Evolutionary conservation across 2,888 invertebrate genomes (phyloP), one percentile per base, ranked within the genome.

Genomic region (Meteorus cinctellus): DNA sequence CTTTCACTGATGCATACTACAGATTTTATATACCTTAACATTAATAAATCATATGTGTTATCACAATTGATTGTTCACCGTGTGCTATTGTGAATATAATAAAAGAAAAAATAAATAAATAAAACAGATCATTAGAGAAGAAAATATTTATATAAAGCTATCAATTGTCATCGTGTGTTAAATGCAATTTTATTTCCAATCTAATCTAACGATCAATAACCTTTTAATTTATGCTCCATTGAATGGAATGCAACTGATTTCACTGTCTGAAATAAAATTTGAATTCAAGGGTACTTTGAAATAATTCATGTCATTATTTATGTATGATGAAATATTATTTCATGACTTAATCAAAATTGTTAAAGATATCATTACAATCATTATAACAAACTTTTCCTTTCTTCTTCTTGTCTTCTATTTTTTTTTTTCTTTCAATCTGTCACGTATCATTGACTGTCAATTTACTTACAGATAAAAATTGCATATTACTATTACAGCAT

Each of bases 141-240:
- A 68, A n/a, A 10, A 29, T n/a, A 48, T 45, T 29, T 14, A 68
- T 27, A 68, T 51, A 48, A n/a, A 48, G 19, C 10, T n/a, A 31
- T 62, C 59, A 8, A 36, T 55, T 55, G 19, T 19, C n/a, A 55
- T 19, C 24, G 55, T 4, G 34, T n/a, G 66, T 75, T 16, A 45
- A 62, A 71, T 66, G 14, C 60, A 71, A 63, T 66, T 55, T 62
- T 70, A 66, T 36, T 55, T 36, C 12, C 29, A 41, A 19, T 36
- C 31, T 72, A 6, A 55, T 34, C 36, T 63, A 34, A 34, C 34
- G 65, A 66, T 75, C 71, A 36, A 59, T 59, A 55, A 70, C 75
- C 69, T 70, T 55, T 63, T 10, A 55, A 27, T 78, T 80, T 76
- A 77, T 69, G 78, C 76, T 75, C 77, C 72, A 62, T 60, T 74